Conservation (phyloP, 1,140 invertebrate species). For the Pemphigus obesinymphae region DNA sequence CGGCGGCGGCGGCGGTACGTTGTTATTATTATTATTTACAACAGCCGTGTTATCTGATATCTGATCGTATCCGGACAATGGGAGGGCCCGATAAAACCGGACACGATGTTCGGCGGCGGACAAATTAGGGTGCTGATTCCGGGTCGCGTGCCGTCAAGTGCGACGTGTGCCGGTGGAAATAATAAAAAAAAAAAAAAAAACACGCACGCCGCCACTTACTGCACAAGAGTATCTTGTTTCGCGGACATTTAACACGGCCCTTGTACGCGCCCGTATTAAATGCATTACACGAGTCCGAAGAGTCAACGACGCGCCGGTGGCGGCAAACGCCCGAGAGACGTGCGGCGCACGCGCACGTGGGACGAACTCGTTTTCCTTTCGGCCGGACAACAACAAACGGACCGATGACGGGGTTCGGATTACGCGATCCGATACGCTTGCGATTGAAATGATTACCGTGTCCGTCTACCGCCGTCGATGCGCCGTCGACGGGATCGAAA, state of each 20-base stretch:
- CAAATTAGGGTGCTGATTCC: not conserved
- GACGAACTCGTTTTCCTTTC: conserved; percentile 10
- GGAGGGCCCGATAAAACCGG: not conserved
- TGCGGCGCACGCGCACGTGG: not conserved
- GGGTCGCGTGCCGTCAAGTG: conserved; percentile 21
- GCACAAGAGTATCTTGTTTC: conserved; percentile 29
- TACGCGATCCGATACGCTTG: conserved; percentile 6
- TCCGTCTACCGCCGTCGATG: not conserved
- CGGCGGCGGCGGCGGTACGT: no score
- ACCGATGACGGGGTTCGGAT: not conserved
- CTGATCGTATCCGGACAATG: not conserved
- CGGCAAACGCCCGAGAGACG: not conserved
- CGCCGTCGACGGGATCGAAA: not conserved
- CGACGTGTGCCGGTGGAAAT: not conserved
- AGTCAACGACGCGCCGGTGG: not conserved
- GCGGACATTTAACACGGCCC: not conserved
- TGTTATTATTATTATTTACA: no score
- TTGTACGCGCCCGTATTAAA: not conserved
- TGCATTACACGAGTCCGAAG: not conserved
- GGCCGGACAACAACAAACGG: conserved; percentile 13
- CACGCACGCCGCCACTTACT: not conserved
- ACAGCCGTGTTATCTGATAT: no score
- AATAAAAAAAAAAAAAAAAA: not conserved
- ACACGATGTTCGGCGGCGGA: not conserved
- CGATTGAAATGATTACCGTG: not conserved